Conservation (phyloP, 1,140 invertebrate genomes). For the Zaprionus camerounensis region DNA sequence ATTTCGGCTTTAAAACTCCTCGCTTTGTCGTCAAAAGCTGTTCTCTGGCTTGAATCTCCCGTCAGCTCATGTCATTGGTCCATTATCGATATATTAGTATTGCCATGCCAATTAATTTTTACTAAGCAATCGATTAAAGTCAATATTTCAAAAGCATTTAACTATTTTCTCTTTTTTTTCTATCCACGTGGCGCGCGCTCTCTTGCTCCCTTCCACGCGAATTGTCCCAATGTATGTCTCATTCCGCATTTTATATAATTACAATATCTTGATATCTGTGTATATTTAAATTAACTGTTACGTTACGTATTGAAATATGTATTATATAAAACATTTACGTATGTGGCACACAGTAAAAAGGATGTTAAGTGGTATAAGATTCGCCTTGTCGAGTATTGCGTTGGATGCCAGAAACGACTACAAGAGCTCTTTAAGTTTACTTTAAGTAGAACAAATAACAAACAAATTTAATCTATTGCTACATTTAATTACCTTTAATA, state of each 20-base stretch:
- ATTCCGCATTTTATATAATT: slow-evolving; percentile 6
- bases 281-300: slow-evolving; percentile 37
- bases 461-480: slow-evolving; percentile 73
- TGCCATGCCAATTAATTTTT: slow-evolving; percentile 29
- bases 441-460: slow-evolving; percentile 84
- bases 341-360: slow-evolving; percentile 72
- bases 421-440: slow-evolving; percentile 84
- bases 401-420: slow-evolving; percentile 84
- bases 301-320: slow-evolving; percentile 46
- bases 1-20: not conserved
- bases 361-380: slow-evolving; percentile 83
- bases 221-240: slow-evolving; percentile 41
- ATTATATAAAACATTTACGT: slow-evolving; percentile 14
- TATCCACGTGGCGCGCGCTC: slow-evolving; percentile 74
- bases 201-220: slow-evolving; percentile 60
- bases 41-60: not conserved
- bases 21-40: slow-evolving; percentile 3
- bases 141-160: slow-evolving; percentile 72
- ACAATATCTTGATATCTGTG: not conserved
- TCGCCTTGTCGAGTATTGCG: slow-evolving; percentile 84
- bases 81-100: slow-evolving; percentile 13
- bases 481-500: slow-evolving; percentile 72
- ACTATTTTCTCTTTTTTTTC: slow-evolving; percentile 80
- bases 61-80: slow-evolving; percentile 14
- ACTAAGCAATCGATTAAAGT: slow-evolving; percentile 39